Evolutionary conservation across 2,797 vertebrate species (phyloP).

Genomic region (Argyrosomus regius): DNA sequence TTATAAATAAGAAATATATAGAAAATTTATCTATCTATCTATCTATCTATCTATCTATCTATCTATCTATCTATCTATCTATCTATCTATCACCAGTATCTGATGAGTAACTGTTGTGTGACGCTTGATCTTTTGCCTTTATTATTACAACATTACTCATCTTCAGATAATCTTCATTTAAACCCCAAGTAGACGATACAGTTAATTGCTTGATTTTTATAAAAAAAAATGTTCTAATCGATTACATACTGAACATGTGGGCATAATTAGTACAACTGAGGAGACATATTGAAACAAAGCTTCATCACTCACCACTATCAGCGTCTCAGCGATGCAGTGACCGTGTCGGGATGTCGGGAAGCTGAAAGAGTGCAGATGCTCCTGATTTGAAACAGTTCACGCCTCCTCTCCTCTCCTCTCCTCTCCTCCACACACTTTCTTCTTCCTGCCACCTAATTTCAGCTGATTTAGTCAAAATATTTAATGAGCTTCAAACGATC

Average conservation of each 20-base stretch:
- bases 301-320: slow-evolving; percentile 60
- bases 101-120: too few relatives aligned
- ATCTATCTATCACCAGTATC: too few relatives aligned
- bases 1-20: too few relatives aligned
- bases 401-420: slow-evolving; percentile 21
- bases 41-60: too few relatives aligned
- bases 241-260: too few relatives aligned
- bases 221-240: not conserved
- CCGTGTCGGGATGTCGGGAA: not conserved
- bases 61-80: too few relatives aligned
- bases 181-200: not conserved
- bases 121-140: too few relatives aligned
- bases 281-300: slow-evolving; percentile 18
- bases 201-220: not conserved
- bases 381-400: slow-evolving; percentile 24
- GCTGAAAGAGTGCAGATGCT: slow-evolving; percentile 12
- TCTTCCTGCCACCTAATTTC: not conserved
- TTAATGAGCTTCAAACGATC: not conserved
- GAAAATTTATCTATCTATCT: too few relatives aligned
- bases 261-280: not conserved
- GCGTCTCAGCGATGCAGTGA: slow-evolving; percentile 2
- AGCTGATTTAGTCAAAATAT: not conserved
- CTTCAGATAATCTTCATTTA: not conserved
- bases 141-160: not conserved
- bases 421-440: not conserved